Evolutionary conservation across 2,113 vertebrate genomes (phyloP).

Genomic region (Crotalus helleri): DNA sequence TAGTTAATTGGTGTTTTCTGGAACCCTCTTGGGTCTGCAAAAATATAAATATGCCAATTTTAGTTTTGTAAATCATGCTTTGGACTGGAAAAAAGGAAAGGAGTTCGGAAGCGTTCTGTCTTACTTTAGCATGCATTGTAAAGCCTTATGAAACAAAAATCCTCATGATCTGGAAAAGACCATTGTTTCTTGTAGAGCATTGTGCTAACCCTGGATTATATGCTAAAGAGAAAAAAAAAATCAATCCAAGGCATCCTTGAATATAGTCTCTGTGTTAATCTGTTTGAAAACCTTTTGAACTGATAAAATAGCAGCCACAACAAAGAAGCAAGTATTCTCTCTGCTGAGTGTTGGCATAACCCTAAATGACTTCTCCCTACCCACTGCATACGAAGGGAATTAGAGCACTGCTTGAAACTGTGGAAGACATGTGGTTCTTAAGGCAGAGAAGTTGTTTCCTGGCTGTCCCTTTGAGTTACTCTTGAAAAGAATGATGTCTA

Average conservation of each 20-base stretch:
- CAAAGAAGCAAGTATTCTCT: not conserved
- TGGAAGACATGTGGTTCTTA: not conserved
- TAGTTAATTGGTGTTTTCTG: not conserved
- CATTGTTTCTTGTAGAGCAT: not conserved
- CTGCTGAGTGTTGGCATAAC: not conserved
- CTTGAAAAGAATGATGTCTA: not conserved
- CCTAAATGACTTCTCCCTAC: not conserved
- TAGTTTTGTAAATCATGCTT: not conserved
- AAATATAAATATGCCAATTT: not conserved
- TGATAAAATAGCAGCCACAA: not conserved
- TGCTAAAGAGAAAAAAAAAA: not conserved
- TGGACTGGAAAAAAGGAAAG: not conserved
- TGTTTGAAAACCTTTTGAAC: not conserved
- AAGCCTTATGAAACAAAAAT: not conserved
- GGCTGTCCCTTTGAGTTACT: no score
- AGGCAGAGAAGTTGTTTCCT: not conserved
- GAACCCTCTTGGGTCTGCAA: not conserved
- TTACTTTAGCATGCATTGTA: not conserved
- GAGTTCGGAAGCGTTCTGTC: not conserved
- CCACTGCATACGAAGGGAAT: not conserved
- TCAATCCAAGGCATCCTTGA: not conserved
- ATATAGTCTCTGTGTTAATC: not conserved
- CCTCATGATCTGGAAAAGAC: not conserved
- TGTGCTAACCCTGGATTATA: not conserved
- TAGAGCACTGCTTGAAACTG: not conserved